A percentile compares a stretch with the other conserved stretches of the same genome.
Evolutionary conservation across 2,113 vertebrate genomes (phyloP).

Genomic region (Tragelaphus buxtoni): DNA sequence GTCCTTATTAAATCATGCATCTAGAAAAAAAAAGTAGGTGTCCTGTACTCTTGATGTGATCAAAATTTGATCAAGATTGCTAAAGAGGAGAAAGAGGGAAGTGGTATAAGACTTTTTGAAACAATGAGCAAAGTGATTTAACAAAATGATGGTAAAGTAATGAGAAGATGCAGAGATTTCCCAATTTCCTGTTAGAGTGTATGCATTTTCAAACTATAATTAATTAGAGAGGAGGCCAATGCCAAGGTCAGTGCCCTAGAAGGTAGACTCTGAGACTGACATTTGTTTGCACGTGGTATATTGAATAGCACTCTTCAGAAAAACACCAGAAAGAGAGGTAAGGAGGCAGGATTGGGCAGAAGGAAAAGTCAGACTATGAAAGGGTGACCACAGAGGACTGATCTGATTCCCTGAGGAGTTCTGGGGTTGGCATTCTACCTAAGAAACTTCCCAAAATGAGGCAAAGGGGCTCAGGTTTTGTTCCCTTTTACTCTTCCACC

Average conservation of each 20-base stretch:
- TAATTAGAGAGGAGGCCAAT: background rate
- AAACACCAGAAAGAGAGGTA: background rate
- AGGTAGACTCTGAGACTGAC: background rate
- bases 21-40: conserved; percentile 19
- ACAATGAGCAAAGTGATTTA: background rate
- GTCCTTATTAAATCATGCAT: conserved; percentile 50
- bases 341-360: background rate
- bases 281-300: background rate
- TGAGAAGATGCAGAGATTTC: conserved; percentile 11
- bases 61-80: conserved; percentile 4
- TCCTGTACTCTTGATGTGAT: background rate
- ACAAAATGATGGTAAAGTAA: conserved; percentile 20
- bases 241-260: background rate
- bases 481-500: background rate
- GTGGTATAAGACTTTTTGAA: background rate
- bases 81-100: background rate
- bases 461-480: background rate
- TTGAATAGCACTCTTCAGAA: background rate
- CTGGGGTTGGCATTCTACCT: background rate
- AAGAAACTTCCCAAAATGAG: background rate
- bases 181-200: background rate
- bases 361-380: background rate
- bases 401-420: background rate
- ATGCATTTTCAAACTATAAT: conserved; percentile 1
- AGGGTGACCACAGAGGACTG: background rate